Percentiles rank a stretch among this genome's conserved stretches.
Evolutionary conservation across 2,113 vertebrate species (phyloP).

Genomic region (Callionymus lyra): DNA sequence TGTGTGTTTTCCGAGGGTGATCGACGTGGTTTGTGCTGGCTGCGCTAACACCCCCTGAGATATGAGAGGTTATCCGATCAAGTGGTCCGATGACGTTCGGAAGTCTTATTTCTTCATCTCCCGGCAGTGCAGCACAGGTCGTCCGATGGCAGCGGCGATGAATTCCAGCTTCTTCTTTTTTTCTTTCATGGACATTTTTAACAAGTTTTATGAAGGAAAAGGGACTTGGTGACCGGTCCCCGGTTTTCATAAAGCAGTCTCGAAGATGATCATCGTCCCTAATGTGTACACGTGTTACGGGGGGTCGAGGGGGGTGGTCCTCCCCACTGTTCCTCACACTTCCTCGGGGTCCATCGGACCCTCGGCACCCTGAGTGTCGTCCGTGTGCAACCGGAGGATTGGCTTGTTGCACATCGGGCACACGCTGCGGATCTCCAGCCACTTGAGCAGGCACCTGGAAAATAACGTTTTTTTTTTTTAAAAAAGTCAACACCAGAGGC

Average conservation of each 20-base stretch:
- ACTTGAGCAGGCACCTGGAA: conserved; percentile 72
- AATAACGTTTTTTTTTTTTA: no score
- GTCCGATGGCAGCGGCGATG: conserved; percentile 39
- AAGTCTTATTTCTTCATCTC: conserved; percentile 20
- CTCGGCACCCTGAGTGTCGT: conserved; percentile 58
- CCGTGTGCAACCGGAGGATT: conserved; percentile 66
- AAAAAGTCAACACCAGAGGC: no score
- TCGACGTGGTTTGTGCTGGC: conserved; percentile 60
- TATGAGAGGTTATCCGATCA: conserved; percentile 55
- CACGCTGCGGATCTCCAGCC: conserved; percentile 76
- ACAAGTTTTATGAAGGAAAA: conserved; percentile 48
- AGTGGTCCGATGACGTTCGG: conserved; percentile 29
- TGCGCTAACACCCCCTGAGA: conserved; percentile 64
- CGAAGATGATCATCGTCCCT: conserved; percentile 43
- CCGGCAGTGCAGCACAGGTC: conserved; percentile 47
- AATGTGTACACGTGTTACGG: conserved; percentile 28
- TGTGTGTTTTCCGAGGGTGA: conserved; percentile 48
- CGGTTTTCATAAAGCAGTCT: conserved; percentile 47
- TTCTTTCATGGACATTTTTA: conserved; percentile 26
- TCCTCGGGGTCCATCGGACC: conserved; percentile 68
- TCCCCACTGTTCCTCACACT: conserved; percentile 46
- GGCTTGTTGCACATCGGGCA: conserved; percentile 78
- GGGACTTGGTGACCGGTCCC: conserved; percentile 31
- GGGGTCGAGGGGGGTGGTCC: conserved; percentile 14
- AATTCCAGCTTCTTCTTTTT: conserved; percentile 28